Percentiles rank a stretch among this genome's conserved stretches.
phyloP scores from a whole-genome alignment of 2,797 vertebrate genomes.

The Gymnoscopelus microlampas region DNA sequence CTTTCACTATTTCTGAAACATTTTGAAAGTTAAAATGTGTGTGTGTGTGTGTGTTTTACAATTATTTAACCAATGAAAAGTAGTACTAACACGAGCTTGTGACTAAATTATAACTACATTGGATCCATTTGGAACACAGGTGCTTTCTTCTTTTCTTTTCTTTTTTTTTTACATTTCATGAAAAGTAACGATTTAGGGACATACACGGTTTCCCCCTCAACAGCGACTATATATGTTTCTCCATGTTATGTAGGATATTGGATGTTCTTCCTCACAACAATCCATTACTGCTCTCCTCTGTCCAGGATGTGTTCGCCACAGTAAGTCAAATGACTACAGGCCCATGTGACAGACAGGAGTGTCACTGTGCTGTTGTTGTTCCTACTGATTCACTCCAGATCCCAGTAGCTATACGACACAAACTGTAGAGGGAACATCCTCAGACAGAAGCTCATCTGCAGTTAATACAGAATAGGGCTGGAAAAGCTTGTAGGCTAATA shows the following conservation, averaged over 20 bases:
- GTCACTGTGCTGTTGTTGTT: constrained; percentile 19
- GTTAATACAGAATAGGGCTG: constrained; percentile 22
- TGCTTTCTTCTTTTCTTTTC: no score
- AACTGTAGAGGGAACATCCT: constrained; percentile 12
- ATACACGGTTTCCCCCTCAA: no score
- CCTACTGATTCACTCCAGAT: constrained; percentile 41
- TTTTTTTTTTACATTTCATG: no score
- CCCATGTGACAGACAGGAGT: constrained; percentile 43
- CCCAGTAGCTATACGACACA: constrained; percentile 8
- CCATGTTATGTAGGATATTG: constrained; percentile 39
- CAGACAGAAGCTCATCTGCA: constrained; percentile 42
- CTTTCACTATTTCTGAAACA: no score
- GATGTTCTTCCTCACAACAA: constrained; percentile 51
- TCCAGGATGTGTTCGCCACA: constrained; percentile 37
- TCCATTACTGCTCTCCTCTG: constrained; percentile 39
- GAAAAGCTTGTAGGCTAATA: constrained; percentile 47
- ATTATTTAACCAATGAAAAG: background rate
- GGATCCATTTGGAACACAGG: no score
- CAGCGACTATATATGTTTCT: constrained; percentile 1
- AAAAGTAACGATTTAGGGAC: no score
- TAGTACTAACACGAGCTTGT: no score
- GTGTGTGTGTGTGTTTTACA: no score
- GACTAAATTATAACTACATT: no score
- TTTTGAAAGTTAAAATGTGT: no score
- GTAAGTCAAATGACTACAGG: constrained; percentile 46